Percentiles rank a stretch among this genome's conserved stretches.
phyloP scores from a whole-genome alignment of 2,797 vertebrate species.

The Cossypha niveicapilla region DNA sequence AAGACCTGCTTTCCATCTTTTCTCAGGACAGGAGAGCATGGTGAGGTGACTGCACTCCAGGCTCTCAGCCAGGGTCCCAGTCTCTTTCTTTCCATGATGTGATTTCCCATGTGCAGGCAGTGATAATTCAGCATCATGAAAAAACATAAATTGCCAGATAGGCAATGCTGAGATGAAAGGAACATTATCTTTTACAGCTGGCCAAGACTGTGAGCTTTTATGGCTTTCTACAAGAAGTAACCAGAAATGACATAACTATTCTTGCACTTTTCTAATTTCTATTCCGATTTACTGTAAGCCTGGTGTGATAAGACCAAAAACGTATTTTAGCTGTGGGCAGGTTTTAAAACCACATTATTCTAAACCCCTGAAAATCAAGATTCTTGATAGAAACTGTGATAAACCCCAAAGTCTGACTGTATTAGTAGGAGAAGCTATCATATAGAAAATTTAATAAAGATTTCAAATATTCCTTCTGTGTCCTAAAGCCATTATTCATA shows the following conservation, averaged over 20 bases:
- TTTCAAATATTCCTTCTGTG: not conserved
- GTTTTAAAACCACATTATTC: conserved; percentile 34
- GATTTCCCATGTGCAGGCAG: not conserved
- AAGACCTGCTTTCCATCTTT: not conserved
- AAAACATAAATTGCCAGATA: not conserved
- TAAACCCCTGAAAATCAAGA: not conserved
- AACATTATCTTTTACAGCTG: not conserved
- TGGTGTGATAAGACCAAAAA: conserved; percentile 14
- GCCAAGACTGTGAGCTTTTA: not conserved
- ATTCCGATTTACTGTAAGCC: conserved; percentile 4
- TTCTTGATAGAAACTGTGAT: conserved; percentile 8
- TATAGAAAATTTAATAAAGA: not conserved
- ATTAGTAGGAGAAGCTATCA: not conserved
- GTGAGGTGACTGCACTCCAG: not conserved
- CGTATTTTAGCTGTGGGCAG: conserved; percentile 4
- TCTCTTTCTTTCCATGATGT: not conserved
- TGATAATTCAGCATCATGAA: not conserved
- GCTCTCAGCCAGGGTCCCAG: not conserved
- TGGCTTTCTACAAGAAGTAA: conserved; percentile 5
- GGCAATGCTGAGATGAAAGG: not conserved
- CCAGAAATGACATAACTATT: not conserved
- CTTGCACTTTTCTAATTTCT: conserved; percentile 32
- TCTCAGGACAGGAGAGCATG: not conserved
- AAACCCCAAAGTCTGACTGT: not conserved
- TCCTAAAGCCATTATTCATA: conserved; percentile 4